Conservation (phyloP, 2,888 invertebrate genomes). For the Gonocerus acuteangulatus region DNA sequence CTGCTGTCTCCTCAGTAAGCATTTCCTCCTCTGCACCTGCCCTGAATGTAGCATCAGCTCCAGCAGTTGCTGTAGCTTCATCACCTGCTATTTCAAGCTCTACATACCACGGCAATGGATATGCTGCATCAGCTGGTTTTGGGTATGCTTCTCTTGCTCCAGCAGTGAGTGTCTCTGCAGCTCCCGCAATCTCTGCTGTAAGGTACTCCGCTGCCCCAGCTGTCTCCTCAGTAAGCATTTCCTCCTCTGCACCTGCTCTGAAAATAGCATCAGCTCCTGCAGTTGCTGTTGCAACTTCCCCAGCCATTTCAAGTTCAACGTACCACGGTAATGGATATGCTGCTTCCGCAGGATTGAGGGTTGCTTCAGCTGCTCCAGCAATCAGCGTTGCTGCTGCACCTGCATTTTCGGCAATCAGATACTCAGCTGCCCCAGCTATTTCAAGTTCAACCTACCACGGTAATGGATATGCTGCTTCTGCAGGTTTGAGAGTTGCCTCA, state of each 20-base stretch:
- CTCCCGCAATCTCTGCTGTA: constrained; percentile 28
- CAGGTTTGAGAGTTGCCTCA: constrained; percentile 42
- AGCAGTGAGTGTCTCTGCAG: constrained; percentile 38
- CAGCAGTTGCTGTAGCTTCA: constrained; percentile 21
- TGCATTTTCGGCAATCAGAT: constrained; percentile 15
- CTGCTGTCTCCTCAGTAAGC: constrained; percentile 20
- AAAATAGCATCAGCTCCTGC: constrained; percentile 40
- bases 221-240: constrained; percentile 21
- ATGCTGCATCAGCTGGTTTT: constrained; percentile 32
- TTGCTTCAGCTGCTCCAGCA: constrained; percentile 39
- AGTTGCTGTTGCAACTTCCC: constrained; percentile 40
- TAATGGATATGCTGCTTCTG: constrained; percentile 18
- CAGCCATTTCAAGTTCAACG: constrained; percentile 25
- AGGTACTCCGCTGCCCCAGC: constrained; percentile 33
- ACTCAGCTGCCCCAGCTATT: constrained; percentile 28
- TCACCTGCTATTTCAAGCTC: constrained; percentile 31
- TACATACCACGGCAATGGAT: constrained; percentile 28
- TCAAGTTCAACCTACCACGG: constrained; percentile 29
- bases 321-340: constrained; percentile 31
- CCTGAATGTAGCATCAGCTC: constrained; percentile 17
- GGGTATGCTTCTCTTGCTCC: constrained; percentile 41
- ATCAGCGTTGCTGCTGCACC: constrained; percentile 25
- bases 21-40: constrained; percentile 13
- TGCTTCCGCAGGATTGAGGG: constrained; percentile 35
- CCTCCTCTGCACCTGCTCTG: constrained; percentile 28